Evolutionary conservation across 1,140 invertebrate genomes (phyloP).

Genomic region (Vollenhovia emeryi): DNA sequence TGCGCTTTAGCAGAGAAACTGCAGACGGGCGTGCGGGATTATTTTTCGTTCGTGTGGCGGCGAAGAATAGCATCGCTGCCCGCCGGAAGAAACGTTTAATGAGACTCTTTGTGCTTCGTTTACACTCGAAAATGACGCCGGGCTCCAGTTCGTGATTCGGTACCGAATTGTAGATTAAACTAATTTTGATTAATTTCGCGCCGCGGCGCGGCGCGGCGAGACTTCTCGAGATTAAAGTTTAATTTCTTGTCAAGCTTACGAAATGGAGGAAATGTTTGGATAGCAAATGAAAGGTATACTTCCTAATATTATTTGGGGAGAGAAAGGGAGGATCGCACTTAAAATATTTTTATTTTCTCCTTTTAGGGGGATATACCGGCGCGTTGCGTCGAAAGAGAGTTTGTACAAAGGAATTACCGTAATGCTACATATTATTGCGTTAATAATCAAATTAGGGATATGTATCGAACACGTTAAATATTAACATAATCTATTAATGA

Average conservation of each 20-base stretch:
- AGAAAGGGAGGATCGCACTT: neutral
- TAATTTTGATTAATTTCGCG: slow-evolving; percentile 43
- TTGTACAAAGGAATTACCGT: neutral
- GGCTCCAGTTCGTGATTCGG: neutral
- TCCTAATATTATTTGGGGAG: slow-evolving; percentile 3
- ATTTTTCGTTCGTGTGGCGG: slow-evolving; percentile 8
- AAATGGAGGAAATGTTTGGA: neutral
- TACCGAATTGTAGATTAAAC: slow-evolving; percentile 10
- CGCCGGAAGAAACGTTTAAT: slow-evolving; percentile 35
- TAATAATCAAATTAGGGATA: neutral
- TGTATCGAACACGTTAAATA: neutral
- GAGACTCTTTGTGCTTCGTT: slow-evolving; percentile 43
- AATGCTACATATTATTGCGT: neutral
- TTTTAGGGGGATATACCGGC: neutral
- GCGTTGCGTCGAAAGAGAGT: neutral
- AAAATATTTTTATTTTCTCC: neutral
- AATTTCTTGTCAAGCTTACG: neutral
- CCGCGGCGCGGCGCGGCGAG: neutral
- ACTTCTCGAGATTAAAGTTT: slow-evolving; percentile 31
- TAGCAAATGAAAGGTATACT: slow-evolving; percentile 18
- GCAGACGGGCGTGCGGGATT: neutral
- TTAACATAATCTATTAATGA: slow-evolving; percentile 6
- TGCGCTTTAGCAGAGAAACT: slow-evolving; percentile 14
- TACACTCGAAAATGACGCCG: slow-evolving; percentile 41
- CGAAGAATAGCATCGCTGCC: slow-evolving; percentile 20